A percentile compares a stretch with the other conserved stretches of the same genome.
Evolutionary conservation across 2,797 vertebrate genomes (phyloP).

Genomic region (Pangasius larnaudii): DNA sequence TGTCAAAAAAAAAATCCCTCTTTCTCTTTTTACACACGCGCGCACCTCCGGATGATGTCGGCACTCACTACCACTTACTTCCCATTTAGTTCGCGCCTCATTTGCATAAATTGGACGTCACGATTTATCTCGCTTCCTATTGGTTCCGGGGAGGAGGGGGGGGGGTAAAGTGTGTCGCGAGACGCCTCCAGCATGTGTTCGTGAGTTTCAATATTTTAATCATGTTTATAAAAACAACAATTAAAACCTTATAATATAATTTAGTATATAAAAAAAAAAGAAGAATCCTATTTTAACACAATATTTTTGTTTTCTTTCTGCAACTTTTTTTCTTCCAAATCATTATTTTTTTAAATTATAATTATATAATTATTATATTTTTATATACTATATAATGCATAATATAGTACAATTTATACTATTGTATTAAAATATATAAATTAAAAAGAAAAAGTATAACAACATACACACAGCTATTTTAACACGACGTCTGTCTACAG

Average conservation of each 20-base stretch:
- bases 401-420: background rate
- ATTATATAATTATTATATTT: background rate
- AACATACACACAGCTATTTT: background rate
- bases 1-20: background rate
- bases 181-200: background rate
- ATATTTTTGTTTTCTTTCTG: no score
- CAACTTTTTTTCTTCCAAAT: no score
- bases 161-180: background rate
- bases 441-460: background rate
- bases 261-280: background rate
- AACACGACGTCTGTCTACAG: background rate
- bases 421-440: background rate
- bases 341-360: background rate
- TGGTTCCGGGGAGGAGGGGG: conserved; percentile 50
- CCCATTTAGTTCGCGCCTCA: conserved; percentile 37
- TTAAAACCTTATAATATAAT: background rate
- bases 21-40: background rate
- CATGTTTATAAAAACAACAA: background rate
- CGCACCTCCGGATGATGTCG: conserved; percentile 14
- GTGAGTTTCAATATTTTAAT: background rate
- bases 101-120: conserved; percentile 65
- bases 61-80: conserved; percentile 65
- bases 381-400: background rate
- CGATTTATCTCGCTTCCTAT: conserved; percentile 47
- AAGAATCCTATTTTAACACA: background rate